Evolutionary conservation across 2,888 invertebrate genomes (phyloP).

Genomic region (Strigamia crassipes): DNA sequence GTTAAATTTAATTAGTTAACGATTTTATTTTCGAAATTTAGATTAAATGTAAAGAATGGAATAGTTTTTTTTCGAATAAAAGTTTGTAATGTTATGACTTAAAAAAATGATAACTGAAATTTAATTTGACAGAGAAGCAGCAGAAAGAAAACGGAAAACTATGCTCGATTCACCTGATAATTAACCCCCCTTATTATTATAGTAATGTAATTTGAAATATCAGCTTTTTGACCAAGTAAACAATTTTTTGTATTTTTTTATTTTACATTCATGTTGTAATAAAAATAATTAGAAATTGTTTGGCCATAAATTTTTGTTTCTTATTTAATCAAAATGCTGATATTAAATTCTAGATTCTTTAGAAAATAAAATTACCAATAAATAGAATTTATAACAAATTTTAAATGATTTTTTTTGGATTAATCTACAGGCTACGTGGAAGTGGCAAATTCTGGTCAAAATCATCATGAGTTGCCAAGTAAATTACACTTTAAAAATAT

Average conservation of each 20-base stretch:
- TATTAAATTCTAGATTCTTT: constrained; percentile 12
- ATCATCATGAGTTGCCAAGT: constrained; percentile 14
- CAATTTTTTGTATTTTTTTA: constrained; percentile 7
- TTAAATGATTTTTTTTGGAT: constrained; percentile 37
- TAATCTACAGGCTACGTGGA: constrained; percentile 49
- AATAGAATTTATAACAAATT: background rate
- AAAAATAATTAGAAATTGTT: constrained; percentile 7
- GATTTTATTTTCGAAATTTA: background rate
- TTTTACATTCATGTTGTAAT: background rate
- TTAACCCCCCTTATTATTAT: background rate
- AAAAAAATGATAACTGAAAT: background rate
- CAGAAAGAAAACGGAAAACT: constrained; percentile 34
- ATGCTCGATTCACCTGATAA: constrained; percentile 28
- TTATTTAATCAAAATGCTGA: constrained; percentile 32
- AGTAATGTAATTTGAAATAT: constrained; percentile 10
- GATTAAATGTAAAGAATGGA: background rate
- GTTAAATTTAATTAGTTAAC: background rate
- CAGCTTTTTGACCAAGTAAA: constrained; percentile 38
- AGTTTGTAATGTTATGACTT: background rate
- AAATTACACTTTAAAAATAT: background rate
- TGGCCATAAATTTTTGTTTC: background rate
- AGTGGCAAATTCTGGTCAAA: constrained; percentile 49
- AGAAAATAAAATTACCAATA: background rate
- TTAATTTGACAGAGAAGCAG: constrained; percentile 34
- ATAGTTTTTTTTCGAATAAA: background rate